Percentiles rank a stretch among this genome's conserved stretches.
These are phyloP conservation scores for Schizaphis graminum DNA, from an alignment of 2,888 invertebrate genomes.

Conservation along the genomic window DNA sequence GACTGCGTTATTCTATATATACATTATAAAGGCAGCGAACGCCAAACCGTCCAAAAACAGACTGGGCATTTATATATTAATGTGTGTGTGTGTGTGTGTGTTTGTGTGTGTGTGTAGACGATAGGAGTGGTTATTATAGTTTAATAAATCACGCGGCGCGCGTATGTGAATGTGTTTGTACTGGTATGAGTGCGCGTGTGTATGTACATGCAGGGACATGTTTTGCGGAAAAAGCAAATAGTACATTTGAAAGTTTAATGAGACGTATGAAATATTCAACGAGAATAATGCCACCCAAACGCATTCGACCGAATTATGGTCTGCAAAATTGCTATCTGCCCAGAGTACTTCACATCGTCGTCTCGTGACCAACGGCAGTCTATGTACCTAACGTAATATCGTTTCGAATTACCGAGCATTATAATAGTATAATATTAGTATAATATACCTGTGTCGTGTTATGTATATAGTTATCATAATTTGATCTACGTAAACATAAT, in stretches of 20 bases:
- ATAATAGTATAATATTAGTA: background rate
- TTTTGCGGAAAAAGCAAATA: constrained; percentile 30
- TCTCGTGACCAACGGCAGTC: background rate
- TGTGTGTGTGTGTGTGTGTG: background rate
- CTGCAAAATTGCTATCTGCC: background rate
- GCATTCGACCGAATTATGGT: constrained; percentile 21
- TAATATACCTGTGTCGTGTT: background rate
- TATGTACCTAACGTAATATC: background rate
- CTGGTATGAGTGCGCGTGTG: background rate
- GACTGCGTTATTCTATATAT: background rate
- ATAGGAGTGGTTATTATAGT: background rate
- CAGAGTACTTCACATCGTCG: background rate
- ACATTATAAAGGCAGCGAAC: background rate
- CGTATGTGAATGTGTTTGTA: background rate
- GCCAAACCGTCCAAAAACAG: background rate
- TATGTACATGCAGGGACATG: background rate
- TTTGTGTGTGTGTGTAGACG: background rate
- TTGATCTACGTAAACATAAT: background rate
- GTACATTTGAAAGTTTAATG: constrained; percentile 2
- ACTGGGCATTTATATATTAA: background rate
- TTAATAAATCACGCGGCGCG: constrained; percentile 37
- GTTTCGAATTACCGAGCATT: background rate
- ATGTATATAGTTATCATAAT: background rate
- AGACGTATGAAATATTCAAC: constrained; percentile 31
- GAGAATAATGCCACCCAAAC: background rate